phyloP scores from a whole-genome alignment of 1,140 invertebrate species.

The Drosophila orena region DNA sequence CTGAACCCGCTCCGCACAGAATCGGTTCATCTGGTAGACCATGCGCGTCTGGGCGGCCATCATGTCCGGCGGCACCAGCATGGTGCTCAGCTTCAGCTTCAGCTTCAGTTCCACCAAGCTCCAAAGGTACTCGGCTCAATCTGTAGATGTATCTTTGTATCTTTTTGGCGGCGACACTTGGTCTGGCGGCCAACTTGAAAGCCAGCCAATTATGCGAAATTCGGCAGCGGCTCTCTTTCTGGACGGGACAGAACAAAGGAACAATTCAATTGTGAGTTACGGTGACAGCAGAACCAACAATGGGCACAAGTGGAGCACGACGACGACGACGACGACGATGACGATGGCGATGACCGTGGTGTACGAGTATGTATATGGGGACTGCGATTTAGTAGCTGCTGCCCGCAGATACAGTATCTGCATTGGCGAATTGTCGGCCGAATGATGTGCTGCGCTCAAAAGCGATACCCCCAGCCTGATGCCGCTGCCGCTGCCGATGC shows the following conservation, averaged over 20 bases:
- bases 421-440: conserved; percentile 1
- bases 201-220: conserved; percentile 69
- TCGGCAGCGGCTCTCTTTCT: conserved; percentile 12
- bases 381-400: neutral
- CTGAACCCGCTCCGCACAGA: conserved; percentile 96
- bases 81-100: conserved; percentile 1
- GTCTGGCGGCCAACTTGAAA: conserved; percentile 63
- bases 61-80: conserved; percentile 94
- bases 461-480: neutral
- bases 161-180: conserved; percentile 27
- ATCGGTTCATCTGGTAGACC: conserved; percentile 97
- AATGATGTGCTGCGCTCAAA: conserved; percentile 1
- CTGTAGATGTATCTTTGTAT: conserved; percentile 1
- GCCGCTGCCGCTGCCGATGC: neutral
- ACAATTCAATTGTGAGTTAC: conserved; percentile 82
- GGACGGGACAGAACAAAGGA: conserved; percentile 59
- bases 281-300: conserved; percentile 72
- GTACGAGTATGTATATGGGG: conserved; percentile 14
- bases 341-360: conserved; percentile 1
- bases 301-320: conserved; percentile 71
- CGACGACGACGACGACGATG: neutral
- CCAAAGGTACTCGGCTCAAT: neutral
- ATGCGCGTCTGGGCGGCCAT: conserved; percentile 94
- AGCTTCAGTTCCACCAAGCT: no score
- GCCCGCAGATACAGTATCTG: conserved; percentile 7